Base-by-base conservation (phyloP, 2,113 vertebrate genomes). In the Thamnaconus septentrionalis region DNA sequence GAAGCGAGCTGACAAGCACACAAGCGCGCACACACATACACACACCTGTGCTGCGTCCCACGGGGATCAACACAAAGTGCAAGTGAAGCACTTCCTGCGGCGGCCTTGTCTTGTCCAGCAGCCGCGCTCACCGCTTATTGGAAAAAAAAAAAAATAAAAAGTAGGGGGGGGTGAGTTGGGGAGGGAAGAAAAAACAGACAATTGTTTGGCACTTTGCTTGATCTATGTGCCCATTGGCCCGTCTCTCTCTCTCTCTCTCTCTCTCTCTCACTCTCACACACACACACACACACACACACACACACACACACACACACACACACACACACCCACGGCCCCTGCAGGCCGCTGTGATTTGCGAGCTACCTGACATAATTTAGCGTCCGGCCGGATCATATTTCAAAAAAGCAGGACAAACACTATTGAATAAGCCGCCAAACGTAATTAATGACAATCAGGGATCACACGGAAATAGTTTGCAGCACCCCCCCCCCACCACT, bases 51-150 rank as follows among this genome's bases (percentile, higher is more conserved):
- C 81, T 79, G 74, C 85, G 85, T 87, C 85, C 86, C 82, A 85
- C 48, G 5, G 50, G 10, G 73, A 53, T 69, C 8, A n/a, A 7
- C 9, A 1, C 74, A 87, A 88, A 87, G 66, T 84, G 87, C 88
- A 85, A 85, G 62, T 75, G 62, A 42, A 62, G 87, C 90, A 89
- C 73, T 90, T 87, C 75, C 86, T 40, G 64, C 69, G 86, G 85
- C 86, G n/a, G n/a, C n/a, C n/a, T n/a, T n/a, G n/a, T n/a, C 85
- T 90, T 90, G 90, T 88, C 90, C 89, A 66, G 85, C 84, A 84
- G 85, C 81, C 66, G 84, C 80, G 79, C 87, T 88, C 73, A 65
- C 73, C 76, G 82, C 85, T 84, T 87, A 86, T 88, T 89, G 80
- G 86, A 87, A 85, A 49, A 88, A 89, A 89, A n/a, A n/a, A n/a